A percentile compares a stretch with the other conserved stretches of the same genome.
Evolutionary conservation across 2,113 vertebrate genomes (phyloP).

Genomic region (Apeltes quadracus): DNA sequence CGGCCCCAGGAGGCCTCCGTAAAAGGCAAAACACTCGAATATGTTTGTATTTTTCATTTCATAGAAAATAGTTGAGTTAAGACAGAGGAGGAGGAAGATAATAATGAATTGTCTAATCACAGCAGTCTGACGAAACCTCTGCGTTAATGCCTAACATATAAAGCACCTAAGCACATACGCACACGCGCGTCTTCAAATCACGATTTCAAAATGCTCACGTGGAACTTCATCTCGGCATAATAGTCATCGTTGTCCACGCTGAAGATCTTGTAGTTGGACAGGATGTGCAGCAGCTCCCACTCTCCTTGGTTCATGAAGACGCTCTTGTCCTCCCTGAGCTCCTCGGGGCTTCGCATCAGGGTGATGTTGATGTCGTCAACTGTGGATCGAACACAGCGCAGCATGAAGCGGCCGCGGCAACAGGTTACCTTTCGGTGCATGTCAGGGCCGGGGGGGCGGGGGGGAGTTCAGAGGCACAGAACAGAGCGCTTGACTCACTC

Average conservation of each 20-base stretch:
- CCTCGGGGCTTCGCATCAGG: slow-evolving; percentile 88
- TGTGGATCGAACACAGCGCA: slow-evolving; percentile 63
- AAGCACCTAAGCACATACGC: not conserved
- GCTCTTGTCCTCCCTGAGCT: slow-evolving; percentile 87
- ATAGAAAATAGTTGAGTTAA: not conserved
- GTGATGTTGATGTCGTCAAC: slow-evolving; percentile 96
- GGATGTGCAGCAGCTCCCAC: slow-evolving; percentile 94
- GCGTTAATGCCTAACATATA: not conserved
- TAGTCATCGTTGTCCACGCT: slow-evolving; percentile 84
- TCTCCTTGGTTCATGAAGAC: slow-evolving; percentile 98
- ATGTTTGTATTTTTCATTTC: not conserved
- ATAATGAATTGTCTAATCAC: not conserved
- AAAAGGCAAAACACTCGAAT: not conserved
- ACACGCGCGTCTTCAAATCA: not conserved
- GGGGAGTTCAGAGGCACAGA: no score
- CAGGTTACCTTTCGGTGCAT: slow-evolving; percentile 17
- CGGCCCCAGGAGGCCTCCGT: not conserved
- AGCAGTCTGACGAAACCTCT: not conserved
- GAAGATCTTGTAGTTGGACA: slow-evolving; percentile 88
- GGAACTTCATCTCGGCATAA: slow-evolving; percentile 96
- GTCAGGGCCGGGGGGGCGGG: slow-evolving; percentile 36
- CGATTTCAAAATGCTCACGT: slow-evolving; percentile 81
- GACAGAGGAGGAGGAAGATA: not conserved
- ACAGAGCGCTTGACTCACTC: slow-evolving; percentile 5
- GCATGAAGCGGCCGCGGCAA: slow-evolving; percentile 43